A percentile compares a stretch with the other conserved stretches of the same genome.
These are phyloP conservation scores for Perithous albicinctus DNA, from an alignment of 2,888 invertebrate species.

Conservation along the genomic window DNA sequence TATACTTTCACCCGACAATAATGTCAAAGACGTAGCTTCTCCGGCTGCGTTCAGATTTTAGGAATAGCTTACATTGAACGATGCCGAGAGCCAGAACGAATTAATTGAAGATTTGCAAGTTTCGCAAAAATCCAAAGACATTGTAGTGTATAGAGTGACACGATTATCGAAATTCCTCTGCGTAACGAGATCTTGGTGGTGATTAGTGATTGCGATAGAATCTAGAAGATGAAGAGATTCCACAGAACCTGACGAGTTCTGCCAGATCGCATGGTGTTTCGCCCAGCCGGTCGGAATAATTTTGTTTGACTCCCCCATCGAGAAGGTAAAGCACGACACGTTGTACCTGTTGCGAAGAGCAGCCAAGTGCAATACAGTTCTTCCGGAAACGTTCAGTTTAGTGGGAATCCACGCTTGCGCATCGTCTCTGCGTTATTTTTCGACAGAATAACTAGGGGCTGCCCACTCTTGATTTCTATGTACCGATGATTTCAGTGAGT, in stretches of 20 bases:
- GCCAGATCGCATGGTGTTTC: constrained; percentile 87
- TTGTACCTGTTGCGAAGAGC: constrained; percentile 86
- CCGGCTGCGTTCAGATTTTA: not conserved
- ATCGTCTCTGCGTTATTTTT: too few relatives aligned
- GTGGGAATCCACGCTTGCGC: constrained; percentile 90
- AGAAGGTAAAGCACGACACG: constrained; percentile 86
- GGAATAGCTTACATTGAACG: not conserved
- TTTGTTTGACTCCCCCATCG: constrained; percentile 83
- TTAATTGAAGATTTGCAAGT: not conserved
- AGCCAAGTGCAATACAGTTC: constrained; percentile 90
- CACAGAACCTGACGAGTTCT: constrained; percentile 53
- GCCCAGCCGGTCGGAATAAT: constrained; percentile 86
- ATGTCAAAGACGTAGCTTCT: constrained; percentile 23
- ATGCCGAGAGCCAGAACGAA: not conserved
- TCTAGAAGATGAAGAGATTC: constrained; percentile 63
- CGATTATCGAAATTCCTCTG: constrained; percentile 22
- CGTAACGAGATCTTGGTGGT: constrained; percentile 24
- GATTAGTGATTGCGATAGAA: constrained; percentile 24
- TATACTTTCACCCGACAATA: constrained; percentile 64
- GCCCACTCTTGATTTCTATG: too few relatives aligned
- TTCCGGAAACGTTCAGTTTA: constrained; percentile 87
- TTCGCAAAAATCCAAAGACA: not conserved
- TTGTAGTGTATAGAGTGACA: not conserved
- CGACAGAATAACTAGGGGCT: too few relatives aligned
- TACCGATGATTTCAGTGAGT: too few relatives aligned